Evolutionary conservation across 2,888 invertebrate genomes (phyloP), one percentile per base, ranked within the genome.

Genomic region (Microdon myrmicae): DNA sequence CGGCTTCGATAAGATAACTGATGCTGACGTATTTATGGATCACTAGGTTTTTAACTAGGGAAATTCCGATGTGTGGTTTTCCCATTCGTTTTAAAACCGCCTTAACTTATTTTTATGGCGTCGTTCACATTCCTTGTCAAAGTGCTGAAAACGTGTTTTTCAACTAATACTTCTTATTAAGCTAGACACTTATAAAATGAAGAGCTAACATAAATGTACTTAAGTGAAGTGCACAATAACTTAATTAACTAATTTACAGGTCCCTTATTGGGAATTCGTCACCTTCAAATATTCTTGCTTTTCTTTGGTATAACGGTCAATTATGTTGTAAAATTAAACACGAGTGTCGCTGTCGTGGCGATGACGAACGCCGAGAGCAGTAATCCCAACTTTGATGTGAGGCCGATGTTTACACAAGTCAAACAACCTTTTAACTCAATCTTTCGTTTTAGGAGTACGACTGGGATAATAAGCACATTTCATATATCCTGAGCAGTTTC

Each of bases 331-430:
- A 81, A 90, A 44, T 84, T 88, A 26, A 86, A 86, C 72, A 82
- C 88, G 68, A 87, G 87, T 0, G 87, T 90, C 1, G 88, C 87
- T 0, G 83, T 90, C 16, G 85, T 90, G 0, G 89, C 89, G 8
- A 90, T 90, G 89, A 86, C 87, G 1, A 83, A 87, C 69, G 72
- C 77, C 0, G 73, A 75, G 0, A 76, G 79, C 3, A 79, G 78
- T 2, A 81, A 82, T 73, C 80, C 82, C 1, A 73, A 81, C 67
- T 81, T 82, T 60, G 74, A 79, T 16, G 85, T 85, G 74, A 75
- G 77, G 71, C 10, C 7, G 6, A 31, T 31, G 73, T 74, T 37
- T 68, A 38, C 13, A 28, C 10, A 20, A 2, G 2, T 2, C 3
- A 10, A 12, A 2, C 5, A 16, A 0, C n/a, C 26, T 6, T 10